Conservation (phyloP, 2,888 invertebrate species). For the Seira musarum region DNA sequence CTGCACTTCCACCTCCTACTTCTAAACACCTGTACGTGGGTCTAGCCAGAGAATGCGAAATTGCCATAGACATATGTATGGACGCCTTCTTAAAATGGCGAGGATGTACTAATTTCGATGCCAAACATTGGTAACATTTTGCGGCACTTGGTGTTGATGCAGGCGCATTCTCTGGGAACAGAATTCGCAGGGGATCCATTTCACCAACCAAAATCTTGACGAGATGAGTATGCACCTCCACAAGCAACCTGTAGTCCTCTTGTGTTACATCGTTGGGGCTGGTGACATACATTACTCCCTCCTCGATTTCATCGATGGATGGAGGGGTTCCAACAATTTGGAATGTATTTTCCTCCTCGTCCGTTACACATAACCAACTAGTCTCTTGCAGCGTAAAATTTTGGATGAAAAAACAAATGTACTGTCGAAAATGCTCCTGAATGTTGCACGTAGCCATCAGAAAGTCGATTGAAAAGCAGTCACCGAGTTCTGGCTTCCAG, state of each 20-base stretch:
- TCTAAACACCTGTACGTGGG: not conserved
- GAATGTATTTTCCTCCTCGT: conserved; percentile 4
- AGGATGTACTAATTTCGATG: not conserved
- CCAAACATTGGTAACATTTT: conserved; percentile 14
- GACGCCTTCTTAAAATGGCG: too few species aligned
- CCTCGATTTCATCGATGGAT: not conserved
- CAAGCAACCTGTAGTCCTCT: conserved; percentile 10
- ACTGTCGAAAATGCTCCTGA: not conserved
- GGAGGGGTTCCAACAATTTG: not conserved
- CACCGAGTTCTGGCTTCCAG: conserved; percentile 4
- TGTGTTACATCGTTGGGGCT: not conserved
- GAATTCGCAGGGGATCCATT: conserved; percentile 33
- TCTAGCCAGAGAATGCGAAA: too few species aligned
- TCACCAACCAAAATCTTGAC: conserved; percentile 22
- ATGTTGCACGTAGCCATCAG: not conserved
- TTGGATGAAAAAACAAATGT: not conserved
- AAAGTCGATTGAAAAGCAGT: not conserved
- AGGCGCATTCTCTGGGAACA: conserved; percentile 46
- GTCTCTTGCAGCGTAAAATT: not conserved
- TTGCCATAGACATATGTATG: not conserved
- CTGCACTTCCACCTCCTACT: conserved; percentile 6
- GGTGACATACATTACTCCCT: not conserved
- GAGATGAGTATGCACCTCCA: conserved; percentile 29
- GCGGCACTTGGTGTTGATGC: not conserved
- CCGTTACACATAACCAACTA: not conserved